Evolutionary conservation across 2,888 invertebrate genomes (phyloP).

Genomic region (Teinopalpus imperialis): DNA sequence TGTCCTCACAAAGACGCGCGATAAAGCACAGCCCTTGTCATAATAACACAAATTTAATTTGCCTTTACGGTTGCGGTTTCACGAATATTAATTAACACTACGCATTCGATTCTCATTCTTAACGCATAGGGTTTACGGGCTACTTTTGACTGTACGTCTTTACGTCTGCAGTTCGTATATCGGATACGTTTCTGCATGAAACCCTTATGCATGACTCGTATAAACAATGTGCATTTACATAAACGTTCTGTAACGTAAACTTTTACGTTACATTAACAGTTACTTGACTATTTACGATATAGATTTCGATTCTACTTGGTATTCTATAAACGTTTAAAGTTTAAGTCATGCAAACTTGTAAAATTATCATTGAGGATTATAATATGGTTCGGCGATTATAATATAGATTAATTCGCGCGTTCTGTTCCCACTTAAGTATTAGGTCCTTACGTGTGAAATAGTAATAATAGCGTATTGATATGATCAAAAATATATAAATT

Average conservation of each 20-base stretch:
- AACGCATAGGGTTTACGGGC: not conserved
- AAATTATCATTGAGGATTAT: too few species aligned
- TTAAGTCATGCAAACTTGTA: too few species aligned
- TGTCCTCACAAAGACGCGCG: not conserved
- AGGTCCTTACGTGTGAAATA: too few species aligned
- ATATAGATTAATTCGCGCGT: too few species aligned
- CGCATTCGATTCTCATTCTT: not conserved
- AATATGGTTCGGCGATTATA: too few species aligned
- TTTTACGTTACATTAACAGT: not conserved
- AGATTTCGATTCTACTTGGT: too few species aligned
- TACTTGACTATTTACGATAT: too few species aligned
- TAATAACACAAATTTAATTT: slow-evolving; percentile 7
- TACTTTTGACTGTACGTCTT: not conserved
- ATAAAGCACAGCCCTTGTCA: not conserved
- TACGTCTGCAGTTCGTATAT: not conserved
- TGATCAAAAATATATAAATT: too few species aligned
- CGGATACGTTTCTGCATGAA: not conserved
- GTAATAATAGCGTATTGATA: too few species aligned
- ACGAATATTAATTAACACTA: not conserved
- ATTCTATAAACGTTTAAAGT: too few species aligned
- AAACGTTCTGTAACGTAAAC: not conserved
- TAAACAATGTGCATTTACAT: not conserved
- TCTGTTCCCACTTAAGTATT: too few species aligned
- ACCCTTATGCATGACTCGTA: not conserved
- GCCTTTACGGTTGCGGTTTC: slow-evolving; percentile 2